Evolutionary conservation across 2,888 invertebrate genomes (phyloP).

Genomic region (Crossocerus cetratus): DNA sequence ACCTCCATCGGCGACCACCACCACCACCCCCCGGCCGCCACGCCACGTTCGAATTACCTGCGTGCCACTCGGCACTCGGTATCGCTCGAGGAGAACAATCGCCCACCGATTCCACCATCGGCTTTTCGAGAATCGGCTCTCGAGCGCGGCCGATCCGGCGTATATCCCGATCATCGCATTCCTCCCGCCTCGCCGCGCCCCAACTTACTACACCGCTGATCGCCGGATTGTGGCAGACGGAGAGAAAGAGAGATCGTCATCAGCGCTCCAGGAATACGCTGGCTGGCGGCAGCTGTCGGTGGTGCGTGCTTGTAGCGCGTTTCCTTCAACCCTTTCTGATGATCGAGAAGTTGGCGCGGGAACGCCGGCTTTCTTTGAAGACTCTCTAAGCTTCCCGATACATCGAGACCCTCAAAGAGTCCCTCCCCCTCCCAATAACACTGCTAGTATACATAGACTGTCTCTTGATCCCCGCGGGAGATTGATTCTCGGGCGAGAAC

Average conservation of each 20-base stretch:
- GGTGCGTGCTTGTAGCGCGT: too few species aligned
- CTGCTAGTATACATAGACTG: not conserved
- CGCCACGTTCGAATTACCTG: conserved; percentile 59
- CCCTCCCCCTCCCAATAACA: not conserved
- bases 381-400: not conserved
- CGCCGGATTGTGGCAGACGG: too few species aligned
- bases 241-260: too few species aligned
- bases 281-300: too few species aligned
- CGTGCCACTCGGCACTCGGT: conserved; percentile 40
- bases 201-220: too few species aligned
- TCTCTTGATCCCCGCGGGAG: not conserved
- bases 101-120: conserved; percentile 49
- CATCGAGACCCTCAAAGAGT: not conserved
- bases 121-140: conserved; percentile 22
- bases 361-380: conserved; percentile 1
- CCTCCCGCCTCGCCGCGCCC: conserved; percentile 11
- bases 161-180: conserved; percentile 3
- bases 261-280: too few species aligned
- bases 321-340: not conserved
- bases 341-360: not conserved
- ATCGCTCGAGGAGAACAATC: conserved; percentile 27
- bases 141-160: not conserved
- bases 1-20: conserved; percentile 35
- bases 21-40: conserved; percentile 13
- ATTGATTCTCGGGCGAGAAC: conserved; percentile 1